These are phyloP conservation scores for Aspidoscelis tigris DNA, from an alignment of 2,113 vertebrate genomes.

Conservation along the genomic window DNA sequence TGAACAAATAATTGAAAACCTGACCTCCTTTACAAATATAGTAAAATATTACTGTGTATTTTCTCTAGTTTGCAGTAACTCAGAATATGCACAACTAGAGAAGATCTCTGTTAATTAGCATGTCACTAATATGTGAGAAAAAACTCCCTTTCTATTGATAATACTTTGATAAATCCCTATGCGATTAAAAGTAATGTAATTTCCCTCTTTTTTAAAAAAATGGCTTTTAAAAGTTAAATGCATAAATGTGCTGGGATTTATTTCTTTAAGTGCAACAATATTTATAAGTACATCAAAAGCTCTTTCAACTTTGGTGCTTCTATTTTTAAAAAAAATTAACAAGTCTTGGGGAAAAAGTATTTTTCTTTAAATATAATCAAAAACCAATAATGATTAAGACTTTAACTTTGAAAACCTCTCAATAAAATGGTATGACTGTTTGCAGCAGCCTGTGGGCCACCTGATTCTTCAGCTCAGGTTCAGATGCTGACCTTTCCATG, in stretches of 20 bases:
- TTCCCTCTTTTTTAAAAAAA: conserved; percentile 45
- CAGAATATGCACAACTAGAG: conserved; percentile 14
- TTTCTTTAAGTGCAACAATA: conserved; percentile 64
- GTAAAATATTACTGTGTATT: conserved; percentile 22
- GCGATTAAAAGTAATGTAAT: conserved; percentile 41
- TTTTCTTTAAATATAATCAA: background rate
- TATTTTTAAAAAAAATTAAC: conserved; percentile 33
- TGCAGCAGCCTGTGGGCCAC: too few species aligned
- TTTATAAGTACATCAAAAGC: conserved; percentile 63
- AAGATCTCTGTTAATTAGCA: conserved; percentile 56
- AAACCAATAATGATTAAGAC: background rate
- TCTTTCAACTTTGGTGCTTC: conserved; percentile 51
- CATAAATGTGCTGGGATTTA: conserved; percentile 47
- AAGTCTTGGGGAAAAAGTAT: conserved; percentile 10
- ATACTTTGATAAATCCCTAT: conserved; percentile 51
- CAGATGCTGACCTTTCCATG: too few species aligned
- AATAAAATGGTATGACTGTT: background rate
- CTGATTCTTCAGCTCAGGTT: too few species aligned
- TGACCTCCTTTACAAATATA: background rate
- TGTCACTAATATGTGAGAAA: conserved; percentile 46
- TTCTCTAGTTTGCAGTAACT: conserved; percentile 17
- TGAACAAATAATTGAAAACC: background rate
- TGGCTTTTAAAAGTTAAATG: conserved; percentile 51
- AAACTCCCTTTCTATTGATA: conserved; percentile 28
- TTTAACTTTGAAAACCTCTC: background rate